Percentiles rank a stretch among this genome's conserved stretches.
phyloP scores from a whole-genome alignment of 2,797 vertebrate species.

The Sebastes taczanowskii region DNA sequence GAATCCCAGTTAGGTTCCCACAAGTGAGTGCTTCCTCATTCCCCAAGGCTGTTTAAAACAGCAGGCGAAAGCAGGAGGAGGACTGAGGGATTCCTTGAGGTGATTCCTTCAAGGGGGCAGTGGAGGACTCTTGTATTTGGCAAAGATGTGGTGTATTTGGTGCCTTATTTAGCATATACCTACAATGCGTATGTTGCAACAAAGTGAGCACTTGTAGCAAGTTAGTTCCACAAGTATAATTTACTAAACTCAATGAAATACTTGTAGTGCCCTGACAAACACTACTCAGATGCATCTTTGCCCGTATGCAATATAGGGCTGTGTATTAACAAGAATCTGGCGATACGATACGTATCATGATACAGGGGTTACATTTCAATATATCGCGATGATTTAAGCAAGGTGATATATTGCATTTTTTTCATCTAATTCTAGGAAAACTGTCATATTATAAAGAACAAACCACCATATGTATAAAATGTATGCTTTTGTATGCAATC shows the following conservation, averaged over 20 bases:
- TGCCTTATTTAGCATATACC: not conserved
- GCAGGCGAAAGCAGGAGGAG: conserved; percentile 5
- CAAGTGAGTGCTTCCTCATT: conserved; percentile 72
- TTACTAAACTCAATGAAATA: not conserved
- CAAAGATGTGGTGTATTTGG: not conserved
- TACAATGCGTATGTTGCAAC: not conserved
- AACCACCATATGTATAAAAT: too few relatives aligned
- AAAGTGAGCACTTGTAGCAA: not conserved
- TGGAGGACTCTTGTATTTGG: not conserved
- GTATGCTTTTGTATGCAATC: too few relatives aligned
- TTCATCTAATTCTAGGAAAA: too few relatives aligned
- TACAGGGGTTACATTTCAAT: too few relatives aligned
- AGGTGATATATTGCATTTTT: too few relatives aligned
- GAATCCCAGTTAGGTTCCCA: conserved; percentile 80
- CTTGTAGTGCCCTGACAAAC: not conserved
- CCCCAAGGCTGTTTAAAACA: conserved; percentile 52
- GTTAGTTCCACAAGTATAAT: not conserved
- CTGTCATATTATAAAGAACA: too few relatives aligned
- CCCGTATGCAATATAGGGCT: not conserved
- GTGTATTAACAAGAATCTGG: too few relatives aligned
- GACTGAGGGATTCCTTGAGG: conserved; percentile 1
- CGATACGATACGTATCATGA: too few relatives aligned
- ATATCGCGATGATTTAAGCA: too few relatives aligned
- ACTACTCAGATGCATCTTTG: not conserved
- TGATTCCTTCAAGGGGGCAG: not conserved